Conservation (phyloP, 2,797 vertebrate genomes). For the Argya squamiceps region DNA sequence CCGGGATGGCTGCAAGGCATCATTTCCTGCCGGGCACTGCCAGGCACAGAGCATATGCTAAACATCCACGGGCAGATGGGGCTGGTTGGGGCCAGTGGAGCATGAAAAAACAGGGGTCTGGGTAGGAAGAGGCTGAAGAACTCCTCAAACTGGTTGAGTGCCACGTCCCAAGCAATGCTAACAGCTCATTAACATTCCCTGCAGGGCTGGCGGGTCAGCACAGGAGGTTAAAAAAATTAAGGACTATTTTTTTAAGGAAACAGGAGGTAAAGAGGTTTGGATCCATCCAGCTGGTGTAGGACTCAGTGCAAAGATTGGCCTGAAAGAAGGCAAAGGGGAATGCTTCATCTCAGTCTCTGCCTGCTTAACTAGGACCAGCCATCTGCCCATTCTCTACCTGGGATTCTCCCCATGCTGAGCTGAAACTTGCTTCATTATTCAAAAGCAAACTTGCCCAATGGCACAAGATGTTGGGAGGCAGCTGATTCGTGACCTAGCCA, state of each 20-base stretch:
- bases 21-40: conserved; percentile 59
- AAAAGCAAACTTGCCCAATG: conserved; percentile 69
- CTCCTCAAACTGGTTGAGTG: conserved; percentile 26
- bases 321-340: conserved; percentile 64
- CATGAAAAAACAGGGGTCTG: conserved; percentile 18
- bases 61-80: conserved; percentile 66
- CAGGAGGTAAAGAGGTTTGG: conserved; percentile 31
- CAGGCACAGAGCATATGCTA: conserved; percentile 65
- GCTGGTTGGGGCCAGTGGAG: conserved; percentile 41
- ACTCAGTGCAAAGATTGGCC: conserved; percentile 11
- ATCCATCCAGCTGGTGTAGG: not conserved
- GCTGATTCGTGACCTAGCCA: conserved; percentile 77
- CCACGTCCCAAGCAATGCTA: conserved; percentile 44
- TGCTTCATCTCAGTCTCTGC: not conserved
- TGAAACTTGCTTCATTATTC: conserved; percentile 77
- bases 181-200: conserved; percentile 66
- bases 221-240: conserved; percentile 51
- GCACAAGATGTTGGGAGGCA: conserved; percentile 64
- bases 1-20: conserved; percentile 37
- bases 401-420: conserved; percentile 74
- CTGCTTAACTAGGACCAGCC: conserved; percentile 71
- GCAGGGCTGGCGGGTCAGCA: conserved; percentile 33
- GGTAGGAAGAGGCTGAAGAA: conserved; percentile 45
- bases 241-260: conserved; percentile 65
- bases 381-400: conserved; percentile 76